phyloP scores from a whole-genome alignment of 2,113 vertebrate genomes.

The Cairina moschata region DNA sequence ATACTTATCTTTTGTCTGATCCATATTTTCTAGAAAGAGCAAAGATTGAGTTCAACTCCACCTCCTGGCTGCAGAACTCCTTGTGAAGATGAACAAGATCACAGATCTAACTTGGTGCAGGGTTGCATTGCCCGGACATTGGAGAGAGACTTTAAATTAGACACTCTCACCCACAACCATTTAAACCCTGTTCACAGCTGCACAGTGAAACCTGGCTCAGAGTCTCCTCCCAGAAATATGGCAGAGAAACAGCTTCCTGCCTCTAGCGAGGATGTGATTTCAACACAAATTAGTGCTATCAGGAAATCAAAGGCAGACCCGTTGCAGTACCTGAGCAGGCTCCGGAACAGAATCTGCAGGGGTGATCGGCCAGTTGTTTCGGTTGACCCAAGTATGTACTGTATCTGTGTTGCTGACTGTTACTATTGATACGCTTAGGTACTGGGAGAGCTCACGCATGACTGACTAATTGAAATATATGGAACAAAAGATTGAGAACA shows the following conservation, averaged over 20 bases:
- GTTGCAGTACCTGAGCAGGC: constrained; percentile 19
- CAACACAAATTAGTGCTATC: not conserved
- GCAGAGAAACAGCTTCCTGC: not conserved
- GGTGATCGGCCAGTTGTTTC: constrained; percentile 63
- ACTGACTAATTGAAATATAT: not conserved
- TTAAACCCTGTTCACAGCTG: not conserved
- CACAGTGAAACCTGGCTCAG: not conserved
- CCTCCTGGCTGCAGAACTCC: not conserved
- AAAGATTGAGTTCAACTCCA: not conserved
- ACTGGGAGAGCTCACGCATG: not conserved
- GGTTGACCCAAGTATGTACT: constrained; percentile 80
- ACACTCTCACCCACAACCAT: not conserved
- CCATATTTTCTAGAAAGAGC: constrained; percentile 64
- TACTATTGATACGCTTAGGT: not conserved
- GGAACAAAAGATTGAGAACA: not conserved
- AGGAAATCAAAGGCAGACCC: not conserved
- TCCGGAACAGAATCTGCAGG: constrained; percentile 53
- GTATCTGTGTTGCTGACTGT: not conserved
- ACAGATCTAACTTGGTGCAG: not conserved
- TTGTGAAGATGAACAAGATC: not conserved
- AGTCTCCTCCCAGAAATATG: not conserved
- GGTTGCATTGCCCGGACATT: not conserved
- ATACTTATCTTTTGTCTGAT: not conserved
- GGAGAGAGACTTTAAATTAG: not conserved
- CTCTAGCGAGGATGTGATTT: not conserved